A percentile compares a stretch with the other conserved stretches of the same genome.
Evolutionary conservation across 2,888 invertebrate genomes (phyloP).

Genomic region (Acheta domesticus): DNA sequence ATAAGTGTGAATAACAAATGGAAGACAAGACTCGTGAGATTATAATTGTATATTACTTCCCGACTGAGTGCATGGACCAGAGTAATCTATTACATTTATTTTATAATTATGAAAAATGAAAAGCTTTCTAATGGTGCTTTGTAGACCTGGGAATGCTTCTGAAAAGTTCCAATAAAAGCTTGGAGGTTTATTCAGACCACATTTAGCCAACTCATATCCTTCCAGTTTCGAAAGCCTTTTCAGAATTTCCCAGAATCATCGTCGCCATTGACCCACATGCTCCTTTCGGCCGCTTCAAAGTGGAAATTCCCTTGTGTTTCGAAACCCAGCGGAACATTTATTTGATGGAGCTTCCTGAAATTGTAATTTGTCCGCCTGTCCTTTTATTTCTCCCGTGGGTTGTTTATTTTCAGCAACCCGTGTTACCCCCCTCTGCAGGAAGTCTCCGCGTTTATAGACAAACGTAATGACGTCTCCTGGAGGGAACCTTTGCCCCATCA

Average conservation of each 20-base stretch:
- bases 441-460: neutral
- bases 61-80: no score
- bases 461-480: neutral
- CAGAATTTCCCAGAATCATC: conserved; percentile 18
- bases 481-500: neutral
- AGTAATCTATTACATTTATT: no score
- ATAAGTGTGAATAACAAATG: no score
- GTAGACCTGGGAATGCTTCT: no score
- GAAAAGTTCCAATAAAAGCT: neutral
- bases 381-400: neutral
- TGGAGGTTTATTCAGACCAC: neutral
- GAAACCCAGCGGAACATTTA: neutral
- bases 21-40: no score
- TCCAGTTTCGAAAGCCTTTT: neutral
- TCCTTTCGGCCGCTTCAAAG: neutral
- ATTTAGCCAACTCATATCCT: conserved; percentile 18
- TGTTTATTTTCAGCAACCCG: conserved; percentile 18
- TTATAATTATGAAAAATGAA: no score
- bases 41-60: no score
- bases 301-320: conserved; percentile 1
- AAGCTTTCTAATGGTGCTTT: no score
- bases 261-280: neutral
- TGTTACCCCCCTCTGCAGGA: neutral
- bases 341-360: conserved; percentile 18
- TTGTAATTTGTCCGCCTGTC: conserved; percentile 10